Conservation (phyloP, 2,113 vertebrate genomes). For the Noturus placidus region DNA sequence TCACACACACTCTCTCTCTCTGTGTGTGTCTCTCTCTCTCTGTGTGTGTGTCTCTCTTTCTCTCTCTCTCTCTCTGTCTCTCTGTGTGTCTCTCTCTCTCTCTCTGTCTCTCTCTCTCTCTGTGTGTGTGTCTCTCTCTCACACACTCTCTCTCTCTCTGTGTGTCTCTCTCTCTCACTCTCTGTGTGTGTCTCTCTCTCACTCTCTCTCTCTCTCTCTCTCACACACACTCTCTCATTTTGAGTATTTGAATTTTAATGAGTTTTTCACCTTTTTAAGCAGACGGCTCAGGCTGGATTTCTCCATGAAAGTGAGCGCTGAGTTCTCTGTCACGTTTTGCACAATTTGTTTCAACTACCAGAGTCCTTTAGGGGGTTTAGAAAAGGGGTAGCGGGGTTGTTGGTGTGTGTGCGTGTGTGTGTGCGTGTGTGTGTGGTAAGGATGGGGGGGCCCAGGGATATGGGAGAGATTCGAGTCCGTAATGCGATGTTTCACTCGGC, state of each 20-base stretch:
- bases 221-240: constrained; percentile 47
- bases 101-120: too few relatives aligned
- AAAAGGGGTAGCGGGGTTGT: not conserved
- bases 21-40: too few relatives aligned
- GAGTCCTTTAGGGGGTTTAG: constrained; percentile 68
- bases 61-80: constrained; percentile 37
- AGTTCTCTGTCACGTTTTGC: constrained; percentile 71
- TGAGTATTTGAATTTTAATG: constrained; percentile 74
- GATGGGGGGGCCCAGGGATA: constrained; percentile 27
- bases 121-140: too few relatives aligned
- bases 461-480: constrained; percentile 50
- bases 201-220: constrained; percentile 16
- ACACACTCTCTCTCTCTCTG: not conserved
- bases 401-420: constrained; percentile 1
- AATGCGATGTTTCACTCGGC: constrained; percentile 59
- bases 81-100: constrained; percentile 33
- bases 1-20: too few relatives aligned
- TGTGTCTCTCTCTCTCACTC: constrained; percentile 38
- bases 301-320: constrained; percentile 62
- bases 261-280: constrained; percentile 75
- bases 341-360: constrained; percentile 71
- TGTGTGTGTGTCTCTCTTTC: too few relatives aligned
- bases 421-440: not conserved
- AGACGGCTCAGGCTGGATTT: constrained; percentile 71
- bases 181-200: constrained; percentile 1